These are phyloP conservation scores for Empis stercorea DNA, from an alignment of 2,888 invertebrate species.

Conservation along the genomic window DNA sequence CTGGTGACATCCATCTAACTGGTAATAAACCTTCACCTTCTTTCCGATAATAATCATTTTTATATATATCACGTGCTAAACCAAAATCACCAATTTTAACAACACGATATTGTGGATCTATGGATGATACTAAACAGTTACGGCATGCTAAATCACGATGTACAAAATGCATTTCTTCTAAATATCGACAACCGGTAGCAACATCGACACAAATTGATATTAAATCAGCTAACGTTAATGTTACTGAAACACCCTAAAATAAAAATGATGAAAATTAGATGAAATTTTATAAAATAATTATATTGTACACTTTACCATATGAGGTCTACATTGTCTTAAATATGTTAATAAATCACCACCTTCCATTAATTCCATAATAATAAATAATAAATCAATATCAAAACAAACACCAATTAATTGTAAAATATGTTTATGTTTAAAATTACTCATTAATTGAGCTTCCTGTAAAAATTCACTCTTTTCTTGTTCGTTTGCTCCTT, in stretches of 20 bases:
- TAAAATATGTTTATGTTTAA: slow-evolving; percentile 91
- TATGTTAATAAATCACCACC: slow-evolving; percentile 90
- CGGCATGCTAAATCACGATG: slow-evolving; percentile 93
- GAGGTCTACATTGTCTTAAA: slow-evolving; percentile 66
- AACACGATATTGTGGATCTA: slow-evolving; percentile 45
- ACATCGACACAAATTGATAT: slow-evolving; percentile 92
- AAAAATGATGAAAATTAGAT: background rate
- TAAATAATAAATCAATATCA: slow-evolving; percentile 83
- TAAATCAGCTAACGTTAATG: slow-evolving; percentile 68
- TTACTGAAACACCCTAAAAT: slow-evolving; percentile 45
- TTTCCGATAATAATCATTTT: slow-evolving; percentile 94
- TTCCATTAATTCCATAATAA: slow-evolving; percentile 96
- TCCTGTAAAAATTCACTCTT: slow-evolving; percentile 92
- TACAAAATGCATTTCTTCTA: slow-evolving; percentile 95
- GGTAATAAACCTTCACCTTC: slow-evolving; percentile 84
- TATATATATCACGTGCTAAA: slow-evolving; percentile 89
- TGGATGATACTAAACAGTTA: slow-evolving; percentile 81
- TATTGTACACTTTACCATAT: no score
- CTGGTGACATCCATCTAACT: slow-evolving; percentile 97
- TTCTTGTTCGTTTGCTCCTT: slow-evolving; percentile 81
- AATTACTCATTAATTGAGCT: slow-evolving; percentile 93
- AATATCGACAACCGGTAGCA: slow-evolving; percentile 84
- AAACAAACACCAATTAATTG: slow-evolving; percentile 87
- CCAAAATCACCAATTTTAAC: slow-evolving; percentile 89
- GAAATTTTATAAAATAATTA: slow-evolving; percentile 5